phyloP scores from a whole-genome alignment of 2,113 vertebrate genomes.

The Vulpes vulpes region DNA sequence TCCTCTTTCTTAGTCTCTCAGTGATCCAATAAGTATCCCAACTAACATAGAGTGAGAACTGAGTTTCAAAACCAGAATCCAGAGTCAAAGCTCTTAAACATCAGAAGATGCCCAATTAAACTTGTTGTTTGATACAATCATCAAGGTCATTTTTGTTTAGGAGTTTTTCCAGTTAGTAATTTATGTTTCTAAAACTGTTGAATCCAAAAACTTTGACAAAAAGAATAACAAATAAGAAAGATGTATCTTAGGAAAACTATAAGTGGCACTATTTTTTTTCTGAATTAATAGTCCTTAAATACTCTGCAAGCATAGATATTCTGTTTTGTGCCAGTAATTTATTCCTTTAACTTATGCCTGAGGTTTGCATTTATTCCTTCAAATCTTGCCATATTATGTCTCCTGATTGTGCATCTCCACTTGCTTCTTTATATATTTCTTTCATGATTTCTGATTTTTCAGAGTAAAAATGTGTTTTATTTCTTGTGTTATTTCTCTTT shows the following conservation, averaged over 20 bases:
- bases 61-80: neutral
- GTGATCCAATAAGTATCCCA: neutral
- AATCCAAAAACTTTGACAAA: neutral
- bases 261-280: neutral
- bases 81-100: neutral
- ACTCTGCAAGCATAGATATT: neutral
- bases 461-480: neutral
- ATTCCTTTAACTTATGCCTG: neutral
- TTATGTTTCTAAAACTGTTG: neutral
- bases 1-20: neutral
- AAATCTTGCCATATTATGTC: neutral
- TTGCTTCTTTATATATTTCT: neutral
- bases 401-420: neutral
- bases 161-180: slow-evolving; percentile 7
- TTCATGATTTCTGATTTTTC: neutral
- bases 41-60: neutral
- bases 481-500: neutral
- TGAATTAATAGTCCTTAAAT: neutral
- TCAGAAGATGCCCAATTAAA: neutral
- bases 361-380: neutral
- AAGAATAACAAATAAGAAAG: neutral
- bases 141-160: neutral
- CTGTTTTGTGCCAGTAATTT: neutral
- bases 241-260: neutral
- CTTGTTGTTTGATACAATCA: neutral